A percentile compares a stretch with the other conserved stretches of the same genome.
Evolutionary conservation across 1,140 invertebrate species (phyloP).

Genomic region (Amyelois transitella): DNA sequence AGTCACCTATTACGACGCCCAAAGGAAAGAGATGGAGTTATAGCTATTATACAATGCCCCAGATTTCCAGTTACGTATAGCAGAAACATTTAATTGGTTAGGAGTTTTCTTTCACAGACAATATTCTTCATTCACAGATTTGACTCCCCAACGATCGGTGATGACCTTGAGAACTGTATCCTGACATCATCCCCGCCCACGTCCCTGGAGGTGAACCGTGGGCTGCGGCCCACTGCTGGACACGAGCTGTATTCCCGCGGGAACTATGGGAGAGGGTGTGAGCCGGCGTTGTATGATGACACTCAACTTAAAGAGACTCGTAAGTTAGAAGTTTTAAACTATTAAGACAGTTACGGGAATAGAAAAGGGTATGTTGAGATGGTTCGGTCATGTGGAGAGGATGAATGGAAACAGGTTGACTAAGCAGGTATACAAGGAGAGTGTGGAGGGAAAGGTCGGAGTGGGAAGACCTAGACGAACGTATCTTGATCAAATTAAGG

Average conservation of each 20-base stretch:
- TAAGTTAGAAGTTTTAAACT: too few species aligned
- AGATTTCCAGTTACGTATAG: background rate
- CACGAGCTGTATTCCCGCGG: slow-evolving; percentile 86
- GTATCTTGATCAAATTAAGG: too few species aligned
- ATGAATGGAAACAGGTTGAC: too few species aligned
- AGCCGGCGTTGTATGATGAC: slow-evolving; percentile 72
- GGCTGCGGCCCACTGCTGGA: slow-evolving; percentile 76
- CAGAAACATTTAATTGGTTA: background rate
- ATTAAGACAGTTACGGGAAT: too few species aligned
- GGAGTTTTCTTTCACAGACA: background rate
- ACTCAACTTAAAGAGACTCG: slow-evolving; percentile 60
- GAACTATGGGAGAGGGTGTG: slow-evolving; percentile 85
- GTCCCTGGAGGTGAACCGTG: slow-evolving; percentile 77
- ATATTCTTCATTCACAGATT: slow-evolving; percentile 71
- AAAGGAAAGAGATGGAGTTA: too few species aligned
- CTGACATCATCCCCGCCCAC: slow-evolving; percentile 82
- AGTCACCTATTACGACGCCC: too few species aligned
- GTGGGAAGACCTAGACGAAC: too few species aligned
- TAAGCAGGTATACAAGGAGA: too few species aligned
- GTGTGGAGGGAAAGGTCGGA: too few species aligned
- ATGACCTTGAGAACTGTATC: slow-evolving; percentile 81
- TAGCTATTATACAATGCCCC: too few species aligned
- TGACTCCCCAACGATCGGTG: slow-evolving; percentile 76
- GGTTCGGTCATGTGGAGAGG: too few species aligned
- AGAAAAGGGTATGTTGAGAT: too few species aligned